Conservation (phyloP, 1,140 invertebrate species). For the Adelges cooleyi region DNA sequence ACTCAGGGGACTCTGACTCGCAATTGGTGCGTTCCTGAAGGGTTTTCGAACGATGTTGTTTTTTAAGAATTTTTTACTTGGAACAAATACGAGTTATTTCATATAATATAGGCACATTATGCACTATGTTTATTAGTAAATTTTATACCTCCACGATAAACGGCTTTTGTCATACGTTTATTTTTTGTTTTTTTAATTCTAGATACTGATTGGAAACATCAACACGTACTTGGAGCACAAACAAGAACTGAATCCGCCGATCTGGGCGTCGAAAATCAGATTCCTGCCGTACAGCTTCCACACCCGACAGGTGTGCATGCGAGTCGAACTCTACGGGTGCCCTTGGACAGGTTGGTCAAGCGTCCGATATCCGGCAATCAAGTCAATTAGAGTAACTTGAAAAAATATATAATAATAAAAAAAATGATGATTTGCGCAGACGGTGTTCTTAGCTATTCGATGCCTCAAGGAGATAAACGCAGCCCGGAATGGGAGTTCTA, state of each 20-base stretch:
- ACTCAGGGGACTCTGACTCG: too few relatives aligned
- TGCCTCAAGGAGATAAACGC: constrained; percentile 65
- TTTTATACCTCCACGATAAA: too few relatives aligned
- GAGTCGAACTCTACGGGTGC: constrained; percentile 66
- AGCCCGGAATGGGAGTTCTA: constrained; percentile 60
- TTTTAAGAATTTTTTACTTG: too few relatives aligned
- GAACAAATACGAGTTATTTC: too few relatives aligned
- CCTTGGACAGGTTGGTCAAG: constrained; percentile 49
- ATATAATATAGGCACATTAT: too few relatives aligned
- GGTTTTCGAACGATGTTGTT: too few relatives aligned
- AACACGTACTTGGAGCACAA: constrained; percentile 72
- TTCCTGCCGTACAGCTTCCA: constrained; percentile 63
- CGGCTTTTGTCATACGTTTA: too few relatives aligned
- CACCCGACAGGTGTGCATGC: constrained; percentile 62
- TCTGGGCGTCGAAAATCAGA: constrained; percentile 59
- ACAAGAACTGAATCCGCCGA: constrained; percentile 56
- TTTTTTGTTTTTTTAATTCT: constrained; percentile 37
- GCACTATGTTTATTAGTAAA: too few relatives aligned
- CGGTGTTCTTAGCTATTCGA: constrained; percentile 64
- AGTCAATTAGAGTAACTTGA: too few relatives aligned
- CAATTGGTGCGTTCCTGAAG: too few relatives aligned
- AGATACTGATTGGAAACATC: constrained; percentile 67
- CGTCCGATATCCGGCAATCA: too few relatives aligned
- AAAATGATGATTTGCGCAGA: constrained; percentile 48
- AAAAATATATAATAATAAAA: too few relatives aligned